Conservation (phyloP, 2,113 vertebrate species). For the Prietella phreatophila region DNA sequence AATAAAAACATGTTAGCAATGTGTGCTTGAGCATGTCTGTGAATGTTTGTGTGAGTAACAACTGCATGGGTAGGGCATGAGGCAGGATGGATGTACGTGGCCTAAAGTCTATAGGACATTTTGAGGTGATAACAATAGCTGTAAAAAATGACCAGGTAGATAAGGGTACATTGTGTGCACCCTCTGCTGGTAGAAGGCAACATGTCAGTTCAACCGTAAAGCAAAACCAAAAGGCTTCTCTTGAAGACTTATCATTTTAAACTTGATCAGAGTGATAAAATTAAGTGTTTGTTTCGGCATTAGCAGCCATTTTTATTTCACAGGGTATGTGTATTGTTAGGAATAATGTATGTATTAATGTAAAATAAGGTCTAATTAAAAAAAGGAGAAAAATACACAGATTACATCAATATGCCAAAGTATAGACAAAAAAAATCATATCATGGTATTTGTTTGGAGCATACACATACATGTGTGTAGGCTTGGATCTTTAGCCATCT, state of each 20-base stretch:
- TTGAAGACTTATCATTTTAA: constrained; percentile 51
- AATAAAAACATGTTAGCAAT: background rate
- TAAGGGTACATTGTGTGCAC: constrained; percentile 73
- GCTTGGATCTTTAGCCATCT: background rate
- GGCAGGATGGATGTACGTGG: background rate
- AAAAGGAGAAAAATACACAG: no score
- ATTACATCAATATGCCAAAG: constrained; percentile 11
- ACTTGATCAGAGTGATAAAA: constrained; percentile 60
- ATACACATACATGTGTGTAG: background rate
- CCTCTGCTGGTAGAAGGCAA: constrained; percentile 73
- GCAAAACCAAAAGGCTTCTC: constrained; percentile 8
- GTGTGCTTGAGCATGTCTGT: constrained; percentile 17
- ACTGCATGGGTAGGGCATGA: background rate
- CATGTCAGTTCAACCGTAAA: constrained; percentile 56
- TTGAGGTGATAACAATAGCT: constrained; percentile 11
- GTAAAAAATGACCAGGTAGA: constrained; percentile 51
- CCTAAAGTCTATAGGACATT: constrained; percentile 4
- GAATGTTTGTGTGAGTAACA: constrained; percentile 36
- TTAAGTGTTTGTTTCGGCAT: constrained; percentile 56
- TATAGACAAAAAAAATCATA: constrained; percentile 6
- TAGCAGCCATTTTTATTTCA: constrained; percentile 51
- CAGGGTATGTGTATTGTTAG: background rate
- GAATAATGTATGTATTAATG: background rate
- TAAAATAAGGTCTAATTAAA: constrained; percentile 2
- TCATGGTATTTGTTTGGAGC: constrained; percentile 12